Conservation (phyloP, 1,140 invertebrate genomes). For the Ips nitidus region DNA sequence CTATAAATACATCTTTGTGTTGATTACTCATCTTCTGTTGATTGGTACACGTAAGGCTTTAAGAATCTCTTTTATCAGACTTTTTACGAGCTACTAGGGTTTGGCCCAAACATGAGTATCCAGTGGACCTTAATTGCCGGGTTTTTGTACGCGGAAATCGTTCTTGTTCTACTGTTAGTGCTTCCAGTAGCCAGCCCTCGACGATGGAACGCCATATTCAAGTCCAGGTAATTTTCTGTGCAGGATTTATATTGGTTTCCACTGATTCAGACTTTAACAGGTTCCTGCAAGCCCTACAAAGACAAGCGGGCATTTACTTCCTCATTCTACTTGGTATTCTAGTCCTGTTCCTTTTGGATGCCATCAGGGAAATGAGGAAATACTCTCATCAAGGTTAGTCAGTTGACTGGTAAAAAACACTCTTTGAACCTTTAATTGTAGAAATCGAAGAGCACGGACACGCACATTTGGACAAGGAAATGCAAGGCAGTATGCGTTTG, state of each 20-base stretch:
- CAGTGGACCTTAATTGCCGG: conserved; percentile 94
- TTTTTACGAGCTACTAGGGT: too few species aligned
- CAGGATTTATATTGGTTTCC: not conserved
- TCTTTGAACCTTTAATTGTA: conserved; percentile 17
- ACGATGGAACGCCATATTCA: conserved; percentile 93
- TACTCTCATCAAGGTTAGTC: conserved; percentile 69
- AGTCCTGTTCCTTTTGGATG: conserved; percentile 83
- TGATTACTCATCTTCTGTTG: too few species aligned
- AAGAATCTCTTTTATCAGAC: too few species aligned
- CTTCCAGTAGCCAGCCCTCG: conserved; percentile 82
- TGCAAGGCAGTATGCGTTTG: conserved; percentile 92
- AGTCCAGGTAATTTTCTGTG: conserved; percentile 62
- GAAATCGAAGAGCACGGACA: conserved; percentile 53
- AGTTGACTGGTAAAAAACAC: conserved; percentile 6
- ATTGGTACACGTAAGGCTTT: too few species aligned
- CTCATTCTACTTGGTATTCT: conserved; percentile 79
- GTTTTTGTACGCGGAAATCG: conserved; percentile 90
- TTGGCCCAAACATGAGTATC: conserved; percentile 74
- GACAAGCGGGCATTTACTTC: conserved; percentile 88
- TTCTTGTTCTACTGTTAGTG: conserved; percentile 80
- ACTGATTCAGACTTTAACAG: conserved; percentile 42
- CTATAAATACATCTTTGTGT: too few species aligned
- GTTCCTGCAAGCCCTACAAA: conserved; percentile 76
- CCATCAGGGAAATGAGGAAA: conserved; percentile 94
- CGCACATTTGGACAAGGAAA: conserved; percentile 82